These are phyloP conservation scores for Dascyllus trimaculatus DNA, from an alignment of 2,113 vertebrate species.

Conservation along the genomic window DNA sequence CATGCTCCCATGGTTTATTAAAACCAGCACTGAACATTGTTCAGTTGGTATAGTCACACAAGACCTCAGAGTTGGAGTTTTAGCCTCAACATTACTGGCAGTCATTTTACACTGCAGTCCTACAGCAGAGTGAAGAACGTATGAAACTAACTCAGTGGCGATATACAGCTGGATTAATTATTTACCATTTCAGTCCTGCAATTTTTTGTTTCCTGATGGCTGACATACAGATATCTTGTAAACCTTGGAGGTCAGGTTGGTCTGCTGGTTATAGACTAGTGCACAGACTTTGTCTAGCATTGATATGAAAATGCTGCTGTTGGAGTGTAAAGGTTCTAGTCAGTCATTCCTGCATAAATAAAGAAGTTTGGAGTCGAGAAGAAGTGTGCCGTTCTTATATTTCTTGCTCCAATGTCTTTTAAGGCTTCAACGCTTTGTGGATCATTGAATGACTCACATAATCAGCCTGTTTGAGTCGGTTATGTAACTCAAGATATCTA, in stretches of 20 bases:
- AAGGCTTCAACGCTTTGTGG: background rate
- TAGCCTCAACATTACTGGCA: too few species aligned
- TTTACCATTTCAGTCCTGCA: too few species aligned
- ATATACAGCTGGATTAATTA: too few species aligned
- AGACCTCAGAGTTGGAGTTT: rapidly evolving
- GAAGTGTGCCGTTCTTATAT: background rate
- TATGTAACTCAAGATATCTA: conserved; percentile 10
- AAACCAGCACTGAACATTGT: background rate
- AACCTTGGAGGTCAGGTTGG: too few species aligned
- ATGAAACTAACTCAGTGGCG: background rate
- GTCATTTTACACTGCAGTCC: rapidly evolving
- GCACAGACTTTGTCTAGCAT: background rate
- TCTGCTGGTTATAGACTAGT: background rate
- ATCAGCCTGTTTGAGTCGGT: background rate
- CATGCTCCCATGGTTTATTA: background rate
- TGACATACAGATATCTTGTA: too few species aligned
- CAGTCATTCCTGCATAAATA: background rate
- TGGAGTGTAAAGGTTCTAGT: background rate
- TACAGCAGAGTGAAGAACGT: background rate
- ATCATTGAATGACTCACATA: conserved; percentile 20
- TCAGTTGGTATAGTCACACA: background rate
- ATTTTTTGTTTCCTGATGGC: too few species aligned
- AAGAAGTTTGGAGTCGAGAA: background rate
- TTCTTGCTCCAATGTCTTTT: background rate
- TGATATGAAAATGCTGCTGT: background rate